Percentiles rank a stretch among this genome's conserved stretches.
Conservation (phyloP, 2,888 invertebrate genomes). For the Metacarcinus magister region DNA sequence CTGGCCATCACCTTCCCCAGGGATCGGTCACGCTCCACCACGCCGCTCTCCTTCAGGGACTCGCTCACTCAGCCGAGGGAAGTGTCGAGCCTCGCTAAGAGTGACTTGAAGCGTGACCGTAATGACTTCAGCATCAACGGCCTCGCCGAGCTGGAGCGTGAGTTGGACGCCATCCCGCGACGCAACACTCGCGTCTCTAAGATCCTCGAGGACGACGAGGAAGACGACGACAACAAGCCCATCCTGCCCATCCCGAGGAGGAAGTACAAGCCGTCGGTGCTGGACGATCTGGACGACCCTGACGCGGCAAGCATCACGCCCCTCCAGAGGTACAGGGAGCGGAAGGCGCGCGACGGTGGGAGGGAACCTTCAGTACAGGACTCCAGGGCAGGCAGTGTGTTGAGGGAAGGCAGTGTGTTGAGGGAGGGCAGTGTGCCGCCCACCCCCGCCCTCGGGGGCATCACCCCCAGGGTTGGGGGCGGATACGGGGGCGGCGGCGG, state of each 20-base stretch:
- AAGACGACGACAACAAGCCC: constrained; percentile 34
- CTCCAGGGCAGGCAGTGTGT: not conserved
- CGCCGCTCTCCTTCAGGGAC: constrained; percentile 29
- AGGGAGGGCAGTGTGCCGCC: not conserved
- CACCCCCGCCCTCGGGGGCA: not conserved
- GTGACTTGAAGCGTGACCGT: not conserved
- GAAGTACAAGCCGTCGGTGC: constrained; percentile 37
- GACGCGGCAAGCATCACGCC: constrained; percentile 57
- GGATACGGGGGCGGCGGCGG: not conserved
- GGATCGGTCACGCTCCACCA: constrained; percentile 38
- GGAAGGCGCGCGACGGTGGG: constrained; percentile 56
- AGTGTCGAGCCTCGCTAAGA: not conserved
- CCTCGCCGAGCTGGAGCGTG: not conserved
- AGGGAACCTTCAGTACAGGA: not conserved
- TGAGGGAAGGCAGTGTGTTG: not conserved
- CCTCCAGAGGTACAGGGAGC: constrained; percentile 66
- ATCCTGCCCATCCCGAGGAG: not conserved
- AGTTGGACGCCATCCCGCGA: not conserved
- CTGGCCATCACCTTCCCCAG: not conserved
- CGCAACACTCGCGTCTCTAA: constrained; percentile 23
- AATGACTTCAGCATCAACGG: not conserved
- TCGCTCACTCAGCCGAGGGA: not conserved
- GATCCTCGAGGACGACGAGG: constrained; percentile 57
- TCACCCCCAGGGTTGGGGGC: not conserved
- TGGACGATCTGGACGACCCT: not conserved